Percentiles rank a stretch among this genome's conserved stretches.
These are phyloP conservation scores for Sphaeramia orbicularis DNA, from an alignment of 2,797 vertebrate species.

Conservation along the genomic window DNA sequence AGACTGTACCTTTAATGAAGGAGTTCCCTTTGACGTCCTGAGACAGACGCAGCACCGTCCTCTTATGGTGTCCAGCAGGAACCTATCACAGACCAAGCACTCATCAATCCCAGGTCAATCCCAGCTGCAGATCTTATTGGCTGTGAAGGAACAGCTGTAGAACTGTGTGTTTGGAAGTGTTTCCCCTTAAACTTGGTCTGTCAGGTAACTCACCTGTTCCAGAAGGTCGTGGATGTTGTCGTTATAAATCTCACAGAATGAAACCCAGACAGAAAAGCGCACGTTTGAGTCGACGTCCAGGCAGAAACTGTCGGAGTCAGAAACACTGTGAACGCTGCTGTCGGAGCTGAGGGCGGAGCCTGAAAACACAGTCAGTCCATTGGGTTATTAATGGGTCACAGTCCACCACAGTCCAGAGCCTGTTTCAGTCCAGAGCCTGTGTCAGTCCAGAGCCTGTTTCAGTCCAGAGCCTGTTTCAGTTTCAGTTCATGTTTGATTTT, in stretches of 20 bases:
- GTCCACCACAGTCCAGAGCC: no score
- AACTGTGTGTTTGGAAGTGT: no score
- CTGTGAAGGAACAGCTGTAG: no score
- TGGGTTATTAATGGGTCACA: no score
- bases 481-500: no score
- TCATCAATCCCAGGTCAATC: no score
- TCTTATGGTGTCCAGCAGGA: conserved; percentile 81
- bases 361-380: conserved; percentile 5
- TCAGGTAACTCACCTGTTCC: conserved; percentile 84
- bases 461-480: no score
- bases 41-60: conserved; percentile 89
- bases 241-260: conserved; percentile 98
- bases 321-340: conserved; percentile 55
- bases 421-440: no score
- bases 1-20: conserved; percentile 93
- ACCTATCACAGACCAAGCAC: conserved; percentile 68
- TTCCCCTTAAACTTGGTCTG: no score
- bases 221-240: conserved; percentile 95
- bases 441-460: no score
- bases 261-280: conserved; percentile 93
- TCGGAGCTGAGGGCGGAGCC: conserved; percentile 56
- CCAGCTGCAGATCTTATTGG: no score
- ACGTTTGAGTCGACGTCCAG: conserved; percentile 64
- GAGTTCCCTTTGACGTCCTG: conserved; percentile 94
- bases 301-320: conserved; percentile 69